phyloP scores from a whole-genome alignment of 1,140 invertebrate species.

The Eriosoma lanigerum region DNA sequence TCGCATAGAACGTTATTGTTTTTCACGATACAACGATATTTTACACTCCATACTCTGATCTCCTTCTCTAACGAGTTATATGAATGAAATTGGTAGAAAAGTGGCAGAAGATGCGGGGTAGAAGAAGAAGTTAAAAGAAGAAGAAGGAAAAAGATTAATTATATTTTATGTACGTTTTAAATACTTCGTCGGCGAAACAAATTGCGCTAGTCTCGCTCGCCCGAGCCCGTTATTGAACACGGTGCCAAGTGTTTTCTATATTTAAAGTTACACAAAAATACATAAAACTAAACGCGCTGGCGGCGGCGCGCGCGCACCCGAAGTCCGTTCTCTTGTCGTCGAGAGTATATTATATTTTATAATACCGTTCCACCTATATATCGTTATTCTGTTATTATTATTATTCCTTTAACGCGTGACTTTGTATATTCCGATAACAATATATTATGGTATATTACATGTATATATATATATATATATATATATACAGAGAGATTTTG shows the following conservation, averaged over 20 bases:
- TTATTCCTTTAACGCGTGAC: too few relatives aligned
- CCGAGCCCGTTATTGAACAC: not conserved
- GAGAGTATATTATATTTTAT: not conserved
- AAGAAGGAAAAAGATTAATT: conserved; percentile 40
- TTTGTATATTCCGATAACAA: too few relatives aligned
- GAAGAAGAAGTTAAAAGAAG: not conserved
- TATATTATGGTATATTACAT: too few relatives aligned
- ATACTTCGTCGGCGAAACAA: conserved; percentile 42
- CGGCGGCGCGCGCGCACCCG: not conserved
- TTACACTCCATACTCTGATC: too few relatives aligned
- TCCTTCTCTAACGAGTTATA: too few relatives aligned
- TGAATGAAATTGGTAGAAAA: not conserved
- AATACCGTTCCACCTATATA: not conserved
- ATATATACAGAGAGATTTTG: too few relatives aligned
- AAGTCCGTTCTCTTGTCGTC: too few relatives aligned
- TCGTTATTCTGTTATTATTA: not conserved
- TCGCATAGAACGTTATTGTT: not conserved
- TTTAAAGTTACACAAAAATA: conserved; percentile 47
- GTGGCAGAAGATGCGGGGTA: not conserved
- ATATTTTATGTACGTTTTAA: conserved; percentile 12
- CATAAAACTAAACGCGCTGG: conserved; percentile 35
- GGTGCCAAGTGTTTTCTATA: conserved; percentile 47
- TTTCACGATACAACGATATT: too few relatives aligned
- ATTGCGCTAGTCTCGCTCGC: conserved; percentile 24
- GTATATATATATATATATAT: too few relatives aligned